Percentiles rank a stretch among this genome's conserved stretches.
Conservation (phyloP, 1,140 invertebrate species). For the Grapholita molesta region DNA sequence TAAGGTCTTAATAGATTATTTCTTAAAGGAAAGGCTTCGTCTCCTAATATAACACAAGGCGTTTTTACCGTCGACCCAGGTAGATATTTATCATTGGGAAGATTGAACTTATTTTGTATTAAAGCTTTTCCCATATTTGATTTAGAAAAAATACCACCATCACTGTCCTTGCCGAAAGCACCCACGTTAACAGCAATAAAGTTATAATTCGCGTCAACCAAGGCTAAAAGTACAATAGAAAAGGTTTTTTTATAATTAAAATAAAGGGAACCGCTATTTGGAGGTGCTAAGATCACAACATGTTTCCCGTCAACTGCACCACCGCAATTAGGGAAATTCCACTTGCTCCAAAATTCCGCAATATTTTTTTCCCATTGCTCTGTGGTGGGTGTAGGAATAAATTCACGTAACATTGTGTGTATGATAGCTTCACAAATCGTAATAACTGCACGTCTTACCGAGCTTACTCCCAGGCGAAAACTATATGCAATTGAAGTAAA, state of each 20-base stretch:
- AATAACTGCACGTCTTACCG: neutral
- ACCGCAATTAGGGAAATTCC: neutral
- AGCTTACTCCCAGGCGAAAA: neutral
- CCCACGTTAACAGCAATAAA: conserved; percentile 46
- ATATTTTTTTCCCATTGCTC: neutral
- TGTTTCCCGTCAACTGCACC: conserved; percentile 27
- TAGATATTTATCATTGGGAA: neutral
- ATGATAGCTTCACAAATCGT: neutral
- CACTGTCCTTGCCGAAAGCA: conserved; percentile 34
- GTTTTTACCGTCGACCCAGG: neutral
- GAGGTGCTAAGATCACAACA: conserved; percentile 21
- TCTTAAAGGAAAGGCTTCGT: neutral
- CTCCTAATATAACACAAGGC: neutral
- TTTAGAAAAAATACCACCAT: neutral
- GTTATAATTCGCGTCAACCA: conserved; percentile 30
- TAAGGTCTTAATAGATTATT: neutral
- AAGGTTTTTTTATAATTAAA: conserved; percentile 29
- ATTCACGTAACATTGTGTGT: neutral
- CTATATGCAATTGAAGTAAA: neutral
- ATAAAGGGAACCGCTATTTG: conserved; percentile 24
- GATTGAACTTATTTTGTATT: conserved; percentile 25
- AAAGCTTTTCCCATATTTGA: conserved; percentile 29
- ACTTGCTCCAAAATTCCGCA: neutral
- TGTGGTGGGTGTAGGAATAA: neutral
- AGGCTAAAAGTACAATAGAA: conserved; percentile 26